Base-by-base conservation (phyloP, 1,140 invertebrate genomes). In the Euura saliciscinereae region DNA sequence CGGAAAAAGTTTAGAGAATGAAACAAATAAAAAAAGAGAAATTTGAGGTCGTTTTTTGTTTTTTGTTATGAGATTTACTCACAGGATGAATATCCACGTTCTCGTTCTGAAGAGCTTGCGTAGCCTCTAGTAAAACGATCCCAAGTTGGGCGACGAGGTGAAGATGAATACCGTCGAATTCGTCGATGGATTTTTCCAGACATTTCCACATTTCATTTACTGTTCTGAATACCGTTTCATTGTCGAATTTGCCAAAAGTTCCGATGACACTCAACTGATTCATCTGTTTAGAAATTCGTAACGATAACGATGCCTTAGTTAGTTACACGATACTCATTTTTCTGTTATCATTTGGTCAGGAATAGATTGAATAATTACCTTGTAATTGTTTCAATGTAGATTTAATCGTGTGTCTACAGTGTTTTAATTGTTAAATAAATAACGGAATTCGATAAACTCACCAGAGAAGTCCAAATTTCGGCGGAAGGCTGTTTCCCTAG, bases 181-280 rank as follows among this genome's bases (percentile, higher is more conserved):
- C 72, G 28, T 76, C 78, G 44, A 83, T 77, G 10, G 79, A 76
- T n/a, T 75, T 70, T 3, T 73, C 70, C 6, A 83, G 68, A 42
- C 76, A 81, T 28, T 68, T 82, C 84, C 83, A 85, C 72, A 82
- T 78, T 72, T 83, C 75, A 4, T 43, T 67, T 10, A 85, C 43
- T 11, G 71, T 74, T 43, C 77, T 72, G 43, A 65, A 69, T 43
- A 70, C 73, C 65, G 78, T 72, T 6, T 75, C 72, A 4, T 80
- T 78, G 69, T 74, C 75, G 0, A 45, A 74, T 13, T 72, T 68
- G 69, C 71, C 73, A 6, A 71, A 44, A 45, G 72, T 68, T 8
- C 73, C 75, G 3, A 78, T 76, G 10, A 77, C n/a, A 1, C 66
- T 69, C 64, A 84, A 69, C 45, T 76, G 42, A 6, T 74, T 78